Conservation (phyloP, 2,888 invertebrate species). For the Eristalinus aeneus region DNA sequence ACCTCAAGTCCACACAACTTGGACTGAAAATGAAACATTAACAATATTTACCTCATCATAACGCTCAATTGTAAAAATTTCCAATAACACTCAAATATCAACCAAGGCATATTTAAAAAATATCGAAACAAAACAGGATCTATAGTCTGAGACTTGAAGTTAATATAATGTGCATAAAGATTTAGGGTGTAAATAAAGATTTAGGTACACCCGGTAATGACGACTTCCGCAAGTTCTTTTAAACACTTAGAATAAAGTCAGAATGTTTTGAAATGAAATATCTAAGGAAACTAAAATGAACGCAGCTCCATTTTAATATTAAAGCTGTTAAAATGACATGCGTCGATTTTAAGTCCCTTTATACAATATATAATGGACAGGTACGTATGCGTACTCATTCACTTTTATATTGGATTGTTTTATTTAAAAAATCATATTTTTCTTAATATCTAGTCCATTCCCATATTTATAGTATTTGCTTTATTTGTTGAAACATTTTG, state of each 20-base stretch:
- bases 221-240: neutral
- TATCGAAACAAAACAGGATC: neutral
- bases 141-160: neutral
- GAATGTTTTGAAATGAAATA: neutral
- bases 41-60: slow-evolving; percentile 62
- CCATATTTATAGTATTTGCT: neutral
- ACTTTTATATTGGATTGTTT: neutral
- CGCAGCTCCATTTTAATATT: neutral
- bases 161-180: neutral
- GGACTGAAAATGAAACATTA: slow-evolving; percentile 73
- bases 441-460: neutral
- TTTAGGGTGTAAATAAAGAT: neutral
- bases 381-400: neutral
- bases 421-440: neutral
- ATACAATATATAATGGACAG: neutral
- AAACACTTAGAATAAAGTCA: neutral
- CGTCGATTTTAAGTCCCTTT: neutral
- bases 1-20: slow-evolving; percentile 78
- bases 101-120: slow-evolving; percentile 23
- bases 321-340: neutral
- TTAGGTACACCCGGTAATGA: neutral
- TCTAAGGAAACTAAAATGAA: neutral
- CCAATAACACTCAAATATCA: slow-evolving; percentile 1
- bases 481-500: neutral
- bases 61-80: slow-evolving; percentile 44